Conservation (phyloP, 2,797 vertebrate genomes). For the Lacerta agilis region DNA sequence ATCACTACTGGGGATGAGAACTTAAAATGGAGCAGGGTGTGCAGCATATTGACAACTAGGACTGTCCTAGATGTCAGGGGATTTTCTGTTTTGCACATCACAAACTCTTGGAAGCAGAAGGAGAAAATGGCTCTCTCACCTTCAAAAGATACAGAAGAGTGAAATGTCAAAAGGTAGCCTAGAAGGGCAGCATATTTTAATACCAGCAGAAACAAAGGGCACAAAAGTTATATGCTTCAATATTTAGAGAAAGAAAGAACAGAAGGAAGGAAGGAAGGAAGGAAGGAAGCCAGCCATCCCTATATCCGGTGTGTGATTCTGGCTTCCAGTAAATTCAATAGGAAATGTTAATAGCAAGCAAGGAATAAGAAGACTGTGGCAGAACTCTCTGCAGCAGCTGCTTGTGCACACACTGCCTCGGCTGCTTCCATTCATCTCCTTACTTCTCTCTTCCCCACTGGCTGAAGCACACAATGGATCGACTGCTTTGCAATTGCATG, state of each 20-base stretch:
- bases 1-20: background rate
- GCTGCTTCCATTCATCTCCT: background rate
- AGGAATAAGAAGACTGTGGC: background rate
- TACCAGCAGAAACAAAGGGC: background rate
- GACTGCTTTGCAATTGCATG: background rate
- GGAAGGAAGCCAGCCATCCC: no score
- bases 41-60: background rate
- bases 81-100: slow-evolving; percentile 33
- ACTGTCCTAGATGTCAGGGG: background rate
- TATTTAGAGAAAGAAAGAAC: background rate
- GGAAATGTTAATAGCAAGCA: slow-evolving; percentile 15
- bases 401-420: background rate
- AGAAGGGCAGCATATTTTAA: background rate
- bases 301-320: background rate
- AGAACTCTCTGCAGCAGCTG: background rate
- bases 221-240: background rate
- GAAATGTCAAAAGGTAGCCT: slow-evolving; percentile 14
- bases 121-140: background rate
- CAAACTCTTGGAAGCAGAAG: background rate
- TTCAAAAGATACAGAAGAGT: slow-evolving; percentile 6
- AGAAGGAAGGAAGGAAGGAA: background rate
- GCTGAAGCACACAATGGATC: background rate
- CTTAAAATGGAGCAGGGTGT: background rate
- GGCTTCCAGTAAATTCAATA: slow-evolving; percentile 6
- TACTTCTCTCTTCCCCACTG: background rate